Percentiles rank a stretch among this genome's conserved stretches.
Evolutionary conservation across 1,140 invertebrate genomes (phyloP).

Genomic region (Zaprionus capensis): DNA sequence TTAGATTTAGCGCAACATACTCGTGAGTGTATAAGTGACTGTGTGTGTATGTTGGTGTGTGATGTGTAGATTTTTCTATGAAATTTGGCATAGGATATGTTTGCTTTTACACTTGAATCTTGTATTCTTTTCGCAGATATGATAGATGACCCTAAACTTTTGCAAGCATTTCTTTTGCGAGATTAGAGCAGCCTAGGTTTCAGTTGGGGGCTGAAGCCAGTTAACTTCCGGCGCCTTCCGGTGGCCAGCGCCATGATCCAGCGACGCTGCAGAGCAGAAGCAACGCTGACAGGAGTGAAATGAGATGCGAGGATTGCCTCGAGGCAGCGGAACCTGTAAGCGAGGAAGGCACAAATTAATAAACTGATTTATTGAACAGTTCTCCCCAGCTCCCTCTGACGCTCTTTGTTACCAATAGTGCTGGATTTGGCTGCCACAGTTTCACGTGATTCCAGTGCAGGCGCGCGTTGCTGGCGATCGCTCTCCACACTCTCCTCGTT

Average conservation of each 20-base stretch:
- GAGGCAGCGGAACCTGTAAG: constrained; percentile 50
- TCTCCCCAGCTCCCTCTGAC: background rate
- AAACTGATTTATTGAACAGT: background rate
- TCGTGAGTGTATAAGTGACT: background rate
- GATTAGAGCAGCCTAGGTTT: background rate
- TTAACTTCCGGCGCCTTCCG: constrained; percentile 55
- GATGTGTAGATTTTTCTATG: constrained; percentile 61
- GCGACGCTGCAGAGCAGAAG: constrained; percentile 46
- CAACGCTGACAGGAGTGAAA: constrained; percentile 49
- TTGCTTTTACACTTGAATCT: constrained; percentile 49
- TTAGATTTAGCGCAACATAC: constrained; percentile 41
- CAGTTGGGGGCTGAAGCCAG: constrained; percentile 29
- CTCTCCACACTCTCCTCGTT: constrained; percentile 93
- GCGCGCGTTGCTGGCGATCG: constrained; percentile 87
- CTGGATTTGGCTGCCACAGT: constrained; percentile 85
- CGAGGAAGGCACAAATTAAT: constrained; percentile 6
- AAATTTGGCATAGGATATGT: constrained; percentile 83
- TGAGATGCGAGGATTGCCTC: constrained; percentile 40
- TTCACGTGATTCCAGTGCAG: constrained; percentile 88
- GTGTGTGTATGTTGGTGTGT: background rate
- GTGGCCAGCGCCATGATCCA: constrained; percentile 50
- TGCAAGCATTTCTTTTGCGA: constrained; percentile 17
- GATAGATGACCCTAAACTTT: too few species aligned
- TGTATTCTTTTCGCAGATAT: constrained; percentile 21
- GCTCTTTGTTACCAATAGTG: constrained; percentile 84